These are phyloP conservation scores for Diadumene lineata DNA, from an alignment of 92 coral and sea anemone genomes.

Conservation along the genomic window DNA sequence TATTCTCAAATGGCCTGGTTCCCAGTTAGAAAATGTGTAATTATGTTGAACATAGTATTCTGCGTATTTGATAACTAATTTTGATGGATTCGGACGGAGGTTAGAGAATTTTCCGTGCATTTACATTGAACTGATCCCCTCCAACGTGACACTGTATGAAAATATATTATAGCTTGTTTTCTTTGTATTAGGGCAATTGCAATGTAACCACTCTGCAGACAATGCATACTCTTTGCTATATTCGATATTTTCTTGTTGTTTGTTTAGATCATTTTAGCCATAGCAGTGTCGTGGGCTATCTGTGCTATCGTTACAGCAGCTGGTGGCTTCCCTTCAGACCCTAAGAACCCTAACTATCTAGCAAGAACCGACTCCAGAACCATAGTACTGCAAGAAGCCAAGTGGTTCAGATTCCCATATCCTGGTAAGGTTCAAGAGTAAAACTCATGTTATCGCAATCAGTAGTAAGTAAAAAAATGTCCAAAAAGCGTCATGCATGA, in stretches of 20 bases:
- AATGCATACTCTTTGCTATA: not conserved
- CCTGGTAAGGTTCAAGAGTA: constrained; percentile 54
- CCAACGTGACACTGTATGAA: no score
- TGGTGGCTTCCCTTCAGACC: constrained; percentile 58
- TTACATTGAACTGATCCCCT: no score
- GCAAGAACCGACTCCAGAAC: constrained; percentile 75
- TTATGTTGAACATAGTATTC: no score
- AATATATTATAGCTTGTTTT: no score
- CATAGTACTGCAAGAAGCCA: constrained; percentile 55
- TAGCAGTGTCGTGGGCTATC: constrained; percentile 57
- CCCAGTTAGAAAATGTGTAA: no score
- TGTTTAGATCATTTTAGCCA: constrained; percentile 70
- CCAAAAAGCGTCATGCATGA: not conserved
- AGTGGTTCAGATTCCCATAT: constrained; percentile 81
- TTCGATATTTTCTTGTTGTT: not conserved
- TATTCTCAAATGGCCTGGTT: no score
- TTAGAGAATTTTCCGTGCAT: no score
- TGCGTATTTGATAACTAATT: no score
- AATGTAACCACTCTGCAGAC: not conserved
- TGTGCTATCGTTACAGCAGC: constrained; percentile 76
- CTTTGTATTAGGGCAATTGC: no score
- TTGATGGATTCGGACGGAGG: no score
- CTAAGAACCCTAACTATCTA: constrained; percentile 37
- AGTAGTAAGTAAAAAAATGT: no score
- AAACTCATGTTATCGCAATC: not conserved